Base-by-base conservation (phyloP, 2,888 invertebrate genomes). In the Sclerodermus sp. region DNA sequence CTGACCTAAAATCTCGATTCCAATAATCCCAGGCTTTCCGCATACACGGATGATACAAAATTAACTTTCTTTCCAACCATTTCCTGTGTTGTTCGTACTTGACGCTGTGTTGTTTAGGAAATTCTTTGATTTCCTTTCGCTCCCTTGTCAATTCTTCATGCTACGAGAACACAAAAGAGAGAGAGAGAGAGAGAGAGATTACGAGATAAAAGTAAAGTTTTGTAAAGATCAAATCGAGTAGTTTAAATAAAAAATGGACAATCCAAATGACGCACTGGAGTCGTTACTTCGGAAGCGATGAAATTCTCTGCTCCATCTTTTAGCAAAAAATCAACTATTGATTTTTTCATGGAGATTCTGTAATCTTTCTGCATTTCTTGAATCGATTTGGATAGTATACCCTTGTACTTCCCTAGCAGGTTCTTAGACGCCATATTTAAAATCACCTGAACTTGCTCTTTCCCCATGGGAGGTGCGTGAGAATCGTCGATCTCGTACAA, bases 301-400 rank as follows among this genome's bases (percentile, higher is more conserved):
- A 8, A 23, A 23, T 3, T 3, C 3, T 23, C 23, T 8, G 3
- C 23, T 23, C 23, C 23, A 34, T 93, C 91, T 67, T 89, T 87
- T 3, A 96, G 81, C 0, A 94, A 93, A 75, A 93, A 96, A 79
- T 96, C 95, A 0, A 96, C 90, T 45, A 92, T 90, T 0, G 94
- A 90, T 73, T 93, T 94, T 73, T 95, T 96, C 71, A 95, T 90
- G 55, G 90, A 89, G 75, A 90, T 84, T 73, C 90, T 84, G 72
- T 93, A 96, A 67, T 93, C 93, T 55, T 91, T 87, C 61, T 89
- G 86, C 76, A 93, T 88, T 74, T 95, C 93, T 49, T 86, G 83
- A 0, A 91, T 84, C 45, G 89, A 84, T 30, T 82, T 76, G 1
- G 81, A 78, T 14, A 89, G 68, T 1, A 83, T 83, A 0, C 81